These are phyloP conservation scores for Chrysopilus asiliformis DNA, from an alignment of 2,888 invertebrate genomes.

Conservation along the genomic window DNA sequence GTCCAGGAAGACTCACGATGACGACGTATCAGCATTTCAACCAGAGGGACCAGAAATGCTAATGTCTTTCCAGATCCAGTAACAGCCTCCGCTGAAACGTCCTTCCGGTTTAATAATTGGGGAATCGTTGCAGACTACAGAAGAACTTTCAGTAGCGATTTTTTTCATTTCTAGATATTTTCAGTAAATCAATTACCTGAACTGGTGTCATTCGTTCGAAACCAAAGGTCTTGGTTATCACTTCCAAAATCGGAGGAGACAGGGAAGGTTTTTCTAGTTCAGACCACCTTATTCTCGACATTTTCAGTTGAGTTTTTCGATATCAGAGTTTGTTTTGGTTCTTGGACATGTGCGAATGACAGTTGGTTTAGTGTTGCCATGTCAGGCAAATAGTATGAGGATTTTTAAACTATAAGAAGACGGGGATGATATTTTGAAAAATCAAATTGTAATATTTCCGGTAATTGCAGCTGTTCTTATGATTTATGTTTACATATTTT, in stretches of 20 bases:
- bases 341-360: too few species aligned
- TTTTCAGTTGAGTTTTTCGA: too few species aligned
- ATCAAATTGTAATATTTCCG: too few species aligned
- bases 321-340: too few species aligned
- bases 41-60: constrained; percentile 83
- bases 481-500: too few species aligned
- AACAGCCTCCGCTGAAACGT: constrained; percentile 96
- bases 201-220: constrained; percentile 47
- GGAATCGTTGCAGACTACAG: constrained; percentile 79
- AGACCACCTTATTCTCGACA: constrained; percentile 37
- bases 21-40: constrained; percentile 65
- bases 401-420: too few species aligned
- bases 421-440: too few species aligned
- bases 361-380: too few species aligned
- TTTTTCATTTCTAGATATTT: background rate
- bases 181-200: constrained; percentile 25
- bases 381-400: too few species aligned
- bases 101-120: constrained; percentile 74
- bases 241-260: constrained; percentile 39
- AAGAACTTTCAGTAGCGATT: constrained; percentile 1
- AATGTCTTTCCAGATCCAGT: constrained; percentile 98
- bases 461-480: too few species aligned
- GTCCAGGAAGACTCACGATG: constrained; percentile 49
- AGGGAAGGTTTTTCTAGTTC: constrained; percentile 36
- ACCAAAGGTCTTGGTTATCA: constrained; percentile 40